Evolutionary conservation across 2,888 invertebrate species (phyloP).

Genomic region (Spicauda simplicius): DNA sequence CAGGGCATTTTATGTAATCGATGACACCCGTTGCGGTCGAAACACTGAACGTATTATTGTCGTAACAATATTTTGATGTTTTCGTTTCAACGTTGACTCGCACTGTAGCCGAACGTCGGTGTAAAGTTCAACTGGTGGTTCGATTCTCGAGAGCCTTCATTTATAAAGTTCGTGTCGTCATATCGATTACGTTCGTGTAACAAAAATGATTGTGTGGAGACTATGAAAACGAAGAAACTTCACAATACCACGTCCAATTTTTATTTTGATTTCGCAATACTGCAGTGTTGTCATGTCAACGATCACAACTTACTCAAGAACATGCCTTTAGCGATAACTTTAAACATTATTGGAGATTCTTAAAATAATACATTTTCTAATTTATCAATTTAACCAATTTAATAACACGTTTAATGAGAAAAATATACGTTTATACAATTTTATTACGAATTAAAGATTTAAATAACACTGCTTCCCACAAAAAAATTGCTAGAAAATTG

Average conservation of each 20-base stretch:
- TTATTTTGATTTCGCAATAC: conserved; percentile 60
- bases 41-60: conserved; percentile 18
- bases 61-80: conserved; percentile 45
- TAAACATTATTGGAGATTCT: no score
- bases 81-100: conserved; percentile 74
- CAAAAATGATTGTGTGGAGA: conserved; percentile 45
- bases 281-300: conserved; percentile 51
- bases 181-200: conserved; percentile 68
- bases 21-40: conserved; percentile 51
- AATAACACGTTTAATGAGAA: no score
- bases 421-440: neutral
- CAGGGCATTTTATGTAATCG: conserved; percentile 91
- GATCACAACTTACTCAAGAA: neutral
- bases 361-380: no score
- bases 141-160: conserved; percentile 69
- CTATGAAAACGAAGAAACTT: conserved; percentile 41
- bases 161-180: conserved; percentile 83
- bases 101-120: conserved; percentile 82
- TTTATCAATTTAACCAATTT: no score
- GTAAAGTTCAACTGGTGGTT: conserved; percentile 69
- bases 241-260: conserved; percentile 60
- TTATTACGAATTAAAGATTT: neutral
- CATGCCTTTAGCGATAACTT: neutral
- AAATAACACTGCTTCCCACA: neutral
- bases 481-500: neutral